A percentile compares a stretch with the other conserved stretches of the same genome.
Evolutionary conservation across 1,140 invertebrate species (phyloP).

Genomic region (Nasonia longicornis): DNA sequence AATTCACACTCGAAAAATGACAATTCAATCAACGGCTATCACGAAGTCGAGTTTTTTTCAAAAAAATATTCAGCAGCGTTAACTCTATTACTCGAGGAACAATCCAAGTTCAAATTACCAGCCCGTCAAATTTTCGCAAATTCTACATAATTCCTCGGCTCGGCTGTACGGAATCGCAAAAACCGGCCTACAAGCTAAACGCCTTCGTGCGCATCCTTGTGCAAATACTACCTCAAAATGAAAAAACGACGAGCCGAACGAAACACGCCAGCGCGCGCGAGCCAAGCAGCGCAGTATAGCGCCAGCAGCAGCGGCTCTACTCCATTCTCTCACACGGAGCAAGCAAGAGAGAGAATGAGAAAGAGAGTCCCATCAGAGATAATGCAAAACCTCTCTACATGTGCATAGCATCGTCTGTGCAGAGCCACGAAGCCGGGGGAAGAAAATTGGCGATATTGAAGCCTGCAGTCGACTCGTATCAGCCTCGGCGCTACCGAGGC

Average conservation of each 20-base stretch:
- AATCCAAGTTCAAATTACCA: not conserved
- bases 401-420: not conserved
- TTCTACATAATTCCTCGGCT: not conserved
- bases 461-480: constrained; percentile 39
- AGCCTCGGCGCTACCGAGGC: constrained; percentile 39
- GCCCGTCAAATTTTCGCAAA: not conserved
- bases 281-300: not conserved
- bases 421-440: constrained; percentile 17
- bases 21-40: too few relatives aligned
- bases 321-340: not conserved
- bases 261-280: not conserved
- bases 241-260: not conserved
- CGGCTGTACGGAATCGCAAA: not conserved
- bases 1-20: too few relatives aligned
- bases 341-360: constrained; percentile 1
- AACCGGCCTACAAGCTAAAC: not conserved
- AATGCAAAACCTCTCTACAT: constrained; percentile 36
- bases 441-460: constrained; percentile 52
- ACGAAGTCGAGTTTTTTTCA: too few relatives aligned
- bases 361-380: constrained; percentile 33
- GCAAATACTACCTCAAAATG: constrained; percentile 18
- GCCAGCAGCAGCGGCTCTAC: not conserved
- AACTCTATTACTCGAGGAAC: too few relatives aligned
- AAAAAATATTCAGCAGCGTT: too few relatives aligned
- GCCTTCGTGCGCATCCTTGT: constrained; percentile 7